Percentiles rank a stretch among this genome's conserved stretches.
These are phyloP conservation scores for Cheracebus regulus DNA, from an alignment of 2,797 vertebrate species.

Conservation along the genomic window DNA sequence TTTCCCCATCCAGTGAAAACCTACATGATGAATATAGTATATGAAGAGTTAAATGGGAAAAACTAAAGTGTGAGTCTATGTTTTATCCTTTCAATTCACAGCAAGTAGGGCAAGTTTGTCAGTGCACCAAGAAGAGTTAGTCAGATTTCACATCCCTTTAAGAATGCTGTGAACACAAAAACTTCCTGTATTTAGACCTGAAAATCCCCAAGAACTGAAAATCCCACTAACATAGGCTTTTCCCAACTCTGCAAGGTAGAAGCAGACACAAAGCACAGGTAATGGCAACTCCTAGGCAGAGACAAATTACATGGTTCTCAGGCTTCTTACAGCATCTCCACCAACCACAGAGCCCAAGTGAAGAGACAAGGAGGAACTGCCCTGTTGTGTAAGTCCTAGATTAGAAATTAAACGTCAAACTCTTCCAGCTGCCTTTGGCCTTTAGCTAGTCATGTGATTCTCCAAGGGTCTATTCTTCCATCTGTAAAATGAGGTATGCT, in stretches of 20 bases:
- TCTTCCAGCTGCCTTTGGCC: background rate
- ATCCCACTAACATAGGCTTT: background rate
- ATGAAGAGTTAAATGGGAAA: background rate
- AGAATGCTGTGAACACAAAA: background rate
- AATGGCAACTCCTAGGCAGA: background rate
- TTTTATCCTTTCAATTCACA: background rate
- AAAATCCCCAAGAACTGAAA: background rate
- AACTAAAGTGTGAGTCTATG: background rate
- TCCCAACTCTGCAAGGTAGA: background rate
- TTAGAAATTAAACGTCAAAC: background rate
- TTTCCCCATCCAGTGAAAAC: background rate
- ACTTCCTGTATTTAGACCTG: background rate
- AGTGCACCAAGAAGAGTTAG: background rate
- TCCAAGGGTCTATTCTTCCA: background rate
- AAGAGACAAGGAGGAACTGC: background rate
- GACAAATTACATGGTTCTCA: background rate
- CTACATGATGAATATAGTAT: background rate
- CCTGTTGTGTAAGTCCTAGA: background rate
- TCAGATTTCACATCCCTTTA: background rate
- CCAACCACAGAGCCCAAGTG: background rate
- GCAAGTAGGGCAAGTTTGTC: background rate
- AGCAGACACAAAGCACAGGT: background rate
- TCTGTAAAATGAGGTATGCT: background rate
- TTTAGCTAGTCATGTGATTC: background rate
- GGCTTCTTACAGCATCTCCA: too few relatives aligned